Base-by-base conservation (phyloP, 2,888 invertebrate species). In the Dascillus cervinus region DNA sequence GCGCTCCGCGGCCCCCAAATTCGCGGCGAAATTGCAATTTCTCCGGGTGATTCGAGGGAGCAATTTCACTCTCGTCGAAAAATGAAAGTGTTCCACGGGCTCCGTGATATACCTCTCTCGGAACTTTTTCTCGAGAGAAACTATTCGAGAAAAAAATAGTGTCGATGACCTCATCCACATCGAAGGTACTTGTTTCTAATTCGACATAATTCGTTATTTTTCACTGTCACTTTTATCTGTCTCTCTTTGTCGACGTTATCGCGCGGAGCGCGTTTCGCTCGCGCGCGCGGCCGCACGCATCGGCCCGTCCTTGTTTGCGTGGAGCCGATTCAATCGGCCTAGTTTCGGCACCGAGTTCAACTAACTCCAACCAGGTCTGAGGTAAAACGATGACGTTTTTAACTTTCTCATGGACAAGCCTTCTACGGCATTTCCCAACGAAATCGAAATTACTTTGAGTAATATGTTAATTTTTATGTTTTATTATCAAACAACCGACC, bases 271-370 rank as follows among this genome's bases (percentile, higher is more conserved):
- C 30, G 20, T 34, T 29, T 30, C 33, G 9, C 32, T 27, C 26
- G 5, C 13, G 15, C 22, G 11, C 22, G 29, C 11, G 12, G 10
- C 11, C 19, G 20, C 11, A 12, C 13, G 21, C n/a, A 29, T 40
- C 30, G 19, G 5, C 5, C 34, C 23, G 34, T 42, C 44, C 39
- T 39, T 39, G 34, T 43, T 35, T 36, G 29, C 29, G 28, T 39
- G 37, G 37, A 39, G 43, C 43, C 38, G 45, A 46, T 44, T 44
- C 38, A 44, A 43, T 43, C 53, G 56, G 51, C 56, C 56, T 50
- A 56, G 51, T 55, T 55, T 50, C 44, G 37, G 41, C 39, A 38
- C 34, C 41, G 55, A 43, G 56, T 56, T 56, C 56, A 56, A 56
- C 52, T 47, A 47, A 53, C 56, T 53, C 45, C 34, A 55, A 49